Evolutionary conservation across 2,113 vertebrate species (phyloP).

Genomic region (Labeo rohita): DNA sequence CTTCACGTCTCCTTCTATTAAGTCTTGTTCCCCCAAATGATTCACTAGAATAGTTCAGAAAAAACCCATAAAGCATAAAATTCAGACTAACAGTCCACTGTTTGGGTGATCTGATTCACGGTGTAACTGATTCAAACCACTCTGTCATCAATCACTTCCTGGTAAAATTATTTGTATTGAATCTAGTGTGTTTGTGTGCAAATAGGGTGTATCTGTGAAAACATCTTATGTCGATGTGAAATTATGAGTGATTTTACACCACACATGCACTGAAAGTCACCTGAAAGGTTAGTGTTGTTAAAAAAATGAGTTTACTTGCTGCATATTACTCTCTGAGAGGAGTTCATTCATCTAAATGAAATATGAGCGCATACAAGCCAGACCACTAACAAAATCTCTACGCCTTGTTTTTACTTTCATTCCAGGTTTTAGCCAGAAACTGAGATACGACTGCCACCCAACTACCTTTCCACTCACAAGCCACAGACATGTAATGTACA

Average conservation of each 20-base stretch:
- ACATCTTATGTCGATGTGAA: neutral
- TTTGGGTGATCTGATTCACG: neutral
- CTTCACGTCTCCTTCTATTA: conserved; percentile 5
- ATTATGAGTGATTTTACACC: neutral
- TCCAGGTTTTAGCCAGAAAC: neutral
- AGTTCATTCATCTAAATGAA: conserved; percentile 4
- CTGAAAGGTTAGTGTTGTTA: neutral
- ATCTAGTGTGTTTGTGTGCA: conserved; percentile 1
- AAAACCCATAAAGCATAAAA: neutral
- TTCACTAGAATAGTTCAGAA: conserved; percentile 10
- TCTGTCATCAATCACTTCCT: neutral
- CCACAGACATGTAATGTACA: neutral
- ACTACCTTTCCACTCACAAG: neutral
- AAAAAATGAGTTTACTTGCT: neutral
- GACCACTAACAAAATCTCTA: neutral
- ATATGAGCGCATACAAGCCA: neutral
- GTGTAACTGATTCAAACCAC: neutral
- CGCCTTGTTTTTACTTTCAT: neutral
- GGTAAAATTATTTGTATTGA: neutral
- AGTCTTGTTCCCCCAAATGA: neutral
- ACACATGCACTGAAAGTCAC: neutral
- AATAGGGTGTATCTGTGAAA: neutral
- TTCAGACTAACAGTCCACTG: neutral
- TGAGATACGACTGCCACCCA: neutral
- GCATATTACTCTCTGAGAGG: neutral